Percentiles rank a stretch among this genome's conserved stretches.
Conservation (phyloP, 2,797 vertebrate genomes). For the Pelochelys cantorii region DNA sequence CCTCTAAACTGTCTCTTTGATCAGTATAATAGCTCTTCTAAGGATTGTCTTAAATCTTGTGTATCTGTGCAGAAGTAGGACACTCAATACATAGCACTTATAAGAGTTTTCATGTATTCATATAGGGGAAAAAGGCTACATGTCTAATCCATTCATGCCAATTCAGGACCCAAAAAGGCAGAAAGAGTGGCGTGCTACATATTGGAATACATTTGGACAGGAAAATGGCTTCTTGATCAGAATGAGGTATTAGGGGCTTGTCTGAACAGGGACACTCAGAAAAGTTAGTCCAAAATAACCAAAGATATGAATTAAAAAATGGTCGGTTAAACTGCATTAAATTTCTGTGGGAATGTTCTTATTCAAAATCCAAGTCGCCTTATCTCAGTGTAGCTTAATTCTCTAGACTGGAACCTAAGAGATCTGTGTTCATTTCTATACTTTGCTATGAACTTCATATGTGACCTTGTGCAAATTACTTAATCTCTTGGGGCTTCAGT, state of each 20-base stretch:
- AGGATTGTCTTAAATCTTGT: fast-evolving
- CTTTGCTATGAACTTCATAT: background rate
- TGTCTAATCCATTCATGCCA: background rate
- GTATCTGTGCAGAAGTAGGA: fast-evolving
- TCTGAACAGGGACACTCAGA: background rate
- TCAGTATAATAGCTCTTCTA: background rate
- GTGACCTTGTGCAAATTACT: background rate
- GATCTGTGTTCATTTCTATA: background rate
- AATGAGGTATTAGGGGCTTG: background rate
- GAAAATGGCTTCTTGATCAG: background rate
- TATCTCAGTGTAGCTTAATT: background rate
- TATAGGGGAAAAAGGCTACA: background rate
- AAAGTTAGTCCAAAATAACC: background rate
- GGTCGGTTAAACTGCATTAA: background rate
- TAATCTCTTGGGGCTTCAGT: background rate
- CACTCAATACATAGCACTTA: fast-evolving
- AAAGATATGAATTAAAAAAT: background rate
- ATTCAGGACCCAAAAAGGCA: background rate
- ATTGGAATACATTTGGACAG: background rate
- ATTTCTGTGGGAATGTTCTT: background rate
- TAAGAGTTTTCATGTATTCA: background rate
- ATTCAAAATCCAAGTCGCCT: background rate
- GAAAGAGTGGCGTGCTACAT: background rate
- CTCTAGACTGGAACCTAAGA: background rate
- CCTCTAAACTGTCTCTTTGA: background rate